phyloP scores from a whole-genome alignment of 2,113 vertebrate species.

The Lasiurus cinereus region DNA sequence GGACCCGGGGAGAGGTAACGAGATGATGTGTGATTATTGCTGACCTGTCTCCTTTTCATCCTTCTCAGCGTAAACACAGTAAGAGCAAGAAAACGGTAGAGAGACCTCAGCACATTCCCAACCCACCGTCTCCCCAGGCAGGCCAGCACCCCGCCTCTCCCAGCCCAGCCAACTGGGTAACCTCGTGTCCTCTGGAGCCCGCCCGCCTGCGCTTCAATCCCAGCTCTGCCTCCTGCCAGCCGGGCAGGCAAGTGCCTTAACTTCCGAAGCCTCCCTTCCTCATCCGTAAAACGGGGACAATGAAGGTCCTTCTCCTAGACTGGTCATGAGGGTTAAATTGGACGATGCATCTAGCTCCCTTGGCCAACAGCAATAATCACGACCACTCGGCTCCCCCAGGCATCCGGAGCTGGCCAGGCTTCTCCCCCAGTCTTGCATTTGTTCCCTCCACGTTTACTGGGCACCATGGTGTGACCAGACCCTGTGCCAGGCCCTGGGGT shows the following conservation, averaged over 20 bases:
- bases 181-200: neutral
- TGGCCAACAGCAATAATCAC: neutral
- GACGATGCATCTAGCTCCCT: neutral
- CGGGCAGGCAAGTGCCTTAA: neutral
- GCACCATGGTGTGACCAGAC: neutral
- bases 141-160: neutral
- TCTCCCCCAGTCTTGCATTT: neutral
- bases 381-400: neutral
- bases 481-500: neutral
- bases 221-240: neutral
- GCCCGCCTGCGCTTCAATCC: neutral
- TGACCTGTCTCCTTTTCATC: neutral
- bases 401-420: neutral
- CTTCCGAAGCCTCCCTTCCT: neutral
- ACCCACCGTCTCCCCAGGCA: neutral
- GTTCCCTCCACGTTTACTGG: neutral
- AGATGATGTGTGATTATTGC: neutral
- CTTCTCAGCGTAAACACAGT: neutral
- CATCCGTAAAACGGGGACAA: neutral
- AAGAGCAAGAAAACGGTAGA: neutral
- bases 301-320: neutral
- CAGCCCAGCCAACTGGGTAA: neutral
- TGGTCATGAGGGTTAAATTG: neutral
- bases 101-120: neutral
- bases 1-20: neutral